phyloP scores from a whole-genome alignment of 2,888 invertebrate species.

The Eupelmus urozonus region DNA sequence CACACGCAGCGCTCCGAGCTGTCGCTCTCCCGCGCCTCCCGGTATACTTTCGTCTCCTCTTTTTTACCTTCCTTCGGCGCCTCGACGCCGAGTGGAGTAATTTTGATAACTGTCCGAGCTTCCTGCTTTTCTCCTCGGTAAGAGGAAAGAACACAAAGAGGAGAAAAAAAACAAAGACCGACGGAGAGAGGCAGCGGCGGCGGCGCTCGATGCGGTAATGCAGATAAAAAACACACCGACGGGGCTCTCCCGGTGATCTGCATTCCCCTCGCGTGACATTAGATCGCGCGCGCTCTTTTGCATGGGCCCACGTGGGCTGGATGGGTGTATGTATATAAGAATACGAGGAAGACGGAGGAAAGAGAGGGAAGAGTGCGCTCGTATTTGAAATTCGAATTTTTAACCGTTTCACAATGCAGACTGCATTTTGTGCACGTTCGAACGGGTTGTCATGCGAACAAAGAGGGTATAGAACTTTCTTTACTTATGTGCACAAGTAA shows the following conservation, averaged over 20 bases:
- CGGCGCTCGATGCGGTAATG: not conserved
- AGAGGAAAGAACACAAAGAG: not conserved
- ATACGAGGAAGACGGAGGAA: not conserved
- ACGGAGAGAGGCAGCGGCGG: not conserved
- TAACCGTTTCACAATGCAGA: not conserved
- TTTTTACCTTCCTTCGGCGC: no score
- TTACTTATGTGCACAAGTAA: no score
- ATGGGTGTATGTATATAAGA: no score
- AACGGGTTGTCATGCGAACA: no score
- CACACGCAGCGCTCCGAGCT: no score
- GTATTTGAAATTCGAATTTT: not conserved
- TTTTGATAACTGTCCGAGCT: no score
- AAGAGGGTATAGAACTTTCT: no score
- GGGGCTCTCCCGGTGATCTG: not conserved
- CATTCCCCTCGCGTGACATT: constrained; percentile 17
- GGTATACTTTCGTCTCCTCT: not conserved
- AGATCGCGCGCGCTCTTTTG: constrained; percentile 52
- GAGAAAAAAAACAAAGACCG: no score
- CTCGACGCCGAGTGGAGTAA: no score
- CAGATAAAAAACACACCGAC: constrained; percentile 3
- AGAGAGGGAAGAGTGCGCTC: not conserved
- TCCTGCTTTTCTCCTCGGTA: no score
- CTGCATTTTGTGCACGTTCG: not conserved
- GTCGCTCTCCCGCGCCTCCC: constrained; percentile 1
- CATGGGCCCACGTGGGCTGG: constrained; percentile 49